Conservation (phyloP, 2,797 vertebrate species). For the Yasuhikotakia modesta region DNA sequence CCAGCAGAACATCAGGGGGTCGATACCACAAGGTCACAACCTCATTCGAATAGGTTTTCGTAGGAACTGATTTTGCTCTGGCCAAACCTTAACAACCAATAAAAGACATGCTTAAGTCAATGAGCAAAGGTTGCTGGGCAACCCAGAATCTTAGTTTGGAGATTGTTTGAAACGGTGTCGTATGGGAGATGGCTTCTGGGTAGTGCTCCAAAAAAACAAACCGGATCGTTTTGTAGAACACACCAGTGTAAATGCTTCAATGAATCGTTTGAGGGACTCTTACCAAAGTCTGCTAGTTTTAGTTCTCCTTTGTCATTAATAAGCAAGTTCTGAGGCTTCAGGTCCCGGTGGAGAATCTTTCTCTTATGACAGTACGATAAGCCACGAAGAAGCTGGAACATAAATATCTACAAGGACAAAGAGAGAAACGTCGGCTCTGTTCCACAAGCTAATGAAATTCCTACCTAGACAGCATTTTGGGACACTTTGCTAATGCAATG, state of each 20-base stretch:
- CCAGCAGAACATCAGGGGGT: slow-evolving; percentile 92
- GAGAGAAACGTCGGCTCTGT: background rate
- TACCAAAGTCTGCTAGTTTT: slow-evolving; percentile 95
- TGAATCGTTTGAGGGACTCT: slow-evolving; percentile 54
- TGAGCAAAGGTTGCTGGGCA: slow-evolving; percentile 51
- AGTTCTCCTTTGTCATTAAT: slow-evolving; percentile 95
- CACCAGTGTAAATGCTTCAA: background rate
- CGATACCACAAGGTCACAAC: slow-evolving; percentile 97
- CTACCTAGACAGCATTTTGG: background rate
- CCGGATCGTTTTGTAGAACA: slow-evolving; percentile 4
- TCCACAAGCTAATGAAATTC: background rate
- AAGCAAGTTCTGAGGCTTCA: slow-evolving; percentile 96
- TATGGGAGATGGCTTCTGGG: slow-evolving; percentile 33
- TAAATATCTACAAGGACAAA: slow-evolving; percentile 83
- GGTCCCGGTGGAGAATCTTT: slow-evolving; percentile 94
- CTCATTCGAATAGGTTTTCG: slow-evolving; percentile 96
- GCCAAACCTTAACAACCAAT: slow-evolving; percentile 76
- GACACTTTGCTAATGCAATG: background rate
- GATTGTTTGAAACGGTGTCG: slow-evolving; percentile 36
- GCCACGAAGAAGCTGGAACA: slow-evolving; percentile 95
- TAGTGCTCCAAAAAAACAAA: slow-evolving; percentile 37
- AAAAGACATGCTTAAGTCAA: slow-evolving; percentile 61
- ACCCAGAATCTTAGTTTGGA: slow-evolving; percentile 48
- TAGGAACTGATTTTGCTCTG: slow-evolving; percentile 87
- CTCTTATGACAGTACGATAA: slow-evolving; percentile 92